Evolutionary conservation across 2,113 vertebrate genomes (phyloP), one percentile per base, ranked within the genome.

Genomic region (Columba janthina): DNA sequence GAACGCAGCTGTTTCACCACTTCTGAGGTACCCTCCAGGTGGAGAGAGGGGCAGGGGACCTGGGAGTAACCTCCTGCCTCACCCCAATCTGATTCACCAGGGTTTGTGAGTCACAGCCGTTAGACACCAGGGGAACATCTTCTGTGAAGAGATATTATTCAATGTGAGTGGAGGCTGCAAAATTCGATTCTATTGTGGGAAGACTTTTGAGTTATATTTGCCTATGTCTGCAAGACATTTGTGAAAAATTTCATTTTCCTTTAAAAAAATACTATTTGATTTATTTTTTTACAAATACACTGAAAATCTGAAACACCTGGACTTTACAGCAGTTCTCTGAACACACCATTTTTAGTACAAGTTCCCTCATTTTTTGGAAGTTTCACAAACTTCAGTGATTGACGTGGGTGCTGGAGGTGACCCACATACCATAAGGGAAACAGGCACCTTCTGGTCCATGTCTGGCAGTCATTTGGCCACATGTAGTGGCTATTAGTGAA

Each of bases 201-300:
- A 83, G 62, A 51, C 53, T 94, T 91, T 96, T 84, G 83, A 74
- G 38, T 70, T 92, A 32, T 90, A 93, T 88, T 83, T 88, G 11
- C n/a, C 36, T 76, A 31, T 86, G 32, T 75, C 57, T 85, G 60
- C 0, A 1, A 79, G 61, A 12, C 17, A 83, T 69, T 57, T 61
- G n/a, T 70, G 53, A 86, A 84, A 85, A 85, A 50, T 2, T 34
- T 48, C 19, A 57, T 51, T 17, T 10, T 48, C 19, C 62, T 51
- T 17, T 10, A 65, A 84, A 72, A 85, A 61, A 26, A 21, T 2
- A 12, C 3, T 17, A 25, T 78, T 71, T 66, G 7, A 56, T 91
- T 40, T 22, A 20, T 28, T 51, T n/a, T 85, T 82, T 79, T 67
- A 75, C 88, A 76, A 82, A 76, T 61, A 40, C 25, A 66, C 6